Percentiles rank a stretch among this genome's conserved stretches.
Conservation (phyloP, 1,140 invertebrate species). For the Aphelenchoides fujianensis region DNA sequence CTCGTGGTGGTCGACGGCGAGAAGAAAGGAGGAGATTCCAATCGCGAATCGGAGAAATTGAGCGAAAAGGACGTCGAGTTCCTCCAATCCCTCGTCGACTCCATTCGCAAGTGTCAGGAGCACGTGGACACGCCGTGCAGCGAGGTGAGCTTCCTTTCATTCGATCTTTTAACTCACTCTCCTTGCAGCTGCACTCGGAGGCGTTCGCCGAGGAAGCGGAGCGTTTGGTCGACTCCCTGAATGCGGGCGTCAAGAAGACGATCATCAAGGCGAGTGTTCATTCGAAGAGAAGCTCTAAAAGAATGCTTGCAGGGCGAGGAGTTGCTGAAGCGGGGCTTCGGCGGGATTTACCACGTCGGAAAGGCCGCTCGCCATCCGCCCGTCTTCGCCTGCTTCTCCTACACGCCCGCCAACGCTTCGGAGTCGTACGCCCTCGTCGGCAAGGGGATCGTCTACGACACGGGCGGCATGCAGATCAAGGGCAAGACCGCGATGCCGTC, state of each 20-base stretch:
- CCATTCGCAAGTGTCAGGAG: too few species aligned
- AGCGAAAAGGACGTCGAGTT: too few species aligned
- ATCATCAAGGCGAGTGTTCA: constrained; percentile 50
- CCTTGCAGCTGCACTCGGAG: constrained; percentile 52
- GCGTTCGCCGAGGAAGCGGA: constrained; percentile 53
- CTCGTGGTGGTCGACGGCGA: constrained; percentile 51
- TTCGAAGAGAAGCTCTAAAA: too few species aligned
- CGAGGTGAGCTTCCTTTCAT: too few species aligned
- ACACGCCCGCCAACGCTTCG: constrained; percentile 69
- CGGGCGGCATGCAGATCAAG: constrained; percentile 85
- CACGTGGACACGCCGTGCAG: too few species aligned
- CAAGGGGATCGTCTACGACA: constrained; percentile 88
- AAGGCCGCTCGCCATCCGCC: constrained; percentile 75
- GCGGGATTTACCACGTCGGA: constrained; percentile 79
- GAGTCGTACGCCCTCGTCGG: constrained; percentile 82
- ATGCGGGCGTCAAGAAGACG: constrained; percentile 35
- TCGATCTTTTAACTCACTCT: too few species aligned
- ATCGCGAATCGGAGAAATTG: too few species aligned
- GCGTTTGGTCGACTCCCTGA: constrained; percentile 32
- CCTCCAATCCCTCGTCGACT: too few species aligned
- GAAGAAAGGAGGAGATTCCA: too few species aligned
- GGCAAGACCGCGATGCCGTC: constrained; percentile 67
- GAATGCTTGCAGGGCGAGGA: constrained; percentile 55
- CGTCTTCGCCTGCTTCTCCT: constrained; percentile 75
- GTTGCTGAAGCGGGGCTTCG: constrained; percentile 48